phyloP scores from a whole-genome alignment of 1,140 invertebrate species.

The Aphelinus atriplicis region DNA sequence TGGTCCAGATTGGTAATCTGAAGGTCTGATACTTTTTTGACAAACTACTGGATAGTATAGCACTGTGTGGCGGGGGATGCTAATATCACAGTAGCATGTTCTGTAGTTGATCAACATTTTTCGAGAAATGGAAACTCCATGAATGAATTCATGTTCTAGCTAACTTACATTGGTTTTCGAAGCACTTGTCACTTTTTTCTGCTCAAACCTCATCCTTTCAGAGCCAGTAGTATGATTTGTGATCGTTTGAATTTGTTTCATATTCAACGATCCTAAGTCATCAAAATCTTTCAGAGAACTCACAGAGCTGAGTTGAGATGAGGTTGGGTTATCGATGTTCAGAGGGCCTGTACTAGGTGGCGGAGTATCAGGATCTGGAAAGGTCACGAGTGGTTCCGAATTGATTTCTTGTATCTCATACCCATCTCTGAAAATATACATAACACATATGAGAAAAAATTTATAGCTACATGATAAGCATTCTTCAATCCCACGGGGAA shows the following conservation, averaged over 20 bases:
- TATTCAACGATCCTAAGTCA: conserved; percentile 54
- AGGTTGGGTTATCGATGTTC: conserved; percentile 52
- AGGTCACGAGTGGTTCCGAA: conserved; percentile 77
- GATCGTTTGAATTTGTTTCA: conserved; percentile 56
- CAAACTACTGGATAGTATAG: too few relatives aligned
- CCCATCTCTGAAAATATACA: conserved; percentile 51
- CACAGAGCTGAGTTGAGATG: conserved; percentile 60
- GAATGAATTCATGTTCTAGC: background rate
- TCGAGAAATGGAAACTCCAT: background rate
- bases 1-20: too few relatives aligned
- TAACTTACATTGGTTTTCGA: conserved; percentile 76
- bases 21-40: too few relatives aligned
- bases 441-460: background rate
- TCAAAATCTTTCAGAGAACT: conserved; percentile 63
- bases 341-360: conserved; percentile 56
- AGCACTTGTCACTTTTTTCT: conserved; percentile 80
- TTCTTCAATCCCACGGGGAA: too few relatives aligned
- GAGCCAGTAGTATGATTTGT: conserved; percentile 59
- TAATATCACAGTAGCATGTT: too few relatives aligned
- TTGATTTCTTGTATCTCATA: conserved; percentile 61
- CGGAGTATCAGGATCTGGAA: conserved; percentile 80
- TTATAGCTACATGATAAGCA: too few relatives aligned
- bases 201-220: conserved; percentile 81
- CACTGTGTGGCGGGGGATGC: too few relatives aligned
- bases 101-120: too few relatives aligned